These are phyloP conservation scores for Monoplex corrugatus DNA, from an alignment of 2,888 invertebrate species.

Conservation along the genomic window DNA sequence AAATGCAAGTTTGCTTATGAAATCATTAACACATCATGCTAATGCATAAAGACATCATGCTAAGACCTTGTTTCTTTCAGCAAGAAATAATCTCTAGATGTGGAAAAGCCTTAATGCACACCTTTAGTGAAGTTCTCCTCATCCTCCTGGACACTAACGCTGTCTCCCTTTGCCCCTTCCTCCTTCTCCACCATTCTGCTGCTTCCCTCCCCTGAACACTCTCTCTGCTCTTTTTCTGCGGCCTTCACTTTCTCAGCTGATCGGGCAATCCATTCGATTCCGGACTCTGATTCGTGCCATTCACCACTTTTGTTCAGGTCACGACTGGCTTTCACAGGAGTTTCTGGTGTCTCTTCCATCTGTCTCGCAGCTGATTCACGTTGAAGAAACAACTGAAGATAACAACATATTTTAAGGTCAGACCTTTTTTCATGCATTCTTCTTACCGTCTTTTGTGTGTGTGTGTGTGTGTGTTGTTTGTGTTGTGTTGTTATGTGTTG, in stretches of 20 bases:
- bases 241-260: conserved; percentile 65
- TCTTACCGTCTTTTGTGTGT: no score
- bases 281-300: conserved; percentile 78
- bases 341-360: conserved; percentile 70
- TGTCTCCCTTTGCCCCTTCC: conserved; percentile 49
- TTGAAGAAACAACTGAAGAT: conserved; percentile 71
- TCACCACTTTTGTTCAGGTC: conserved; percentile 76
- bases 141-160: conserved; percentile 83
- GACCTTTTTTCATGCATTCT: no score
- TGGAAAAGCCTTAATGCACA: no score
- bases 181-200: conserved; percentile 44
- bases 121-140: conserved; percentile 96
- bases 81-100: no score
- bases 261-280: conserved; percentile 79
- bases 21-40: no score
- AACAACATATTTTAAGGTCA: no score
- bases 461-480: no score
- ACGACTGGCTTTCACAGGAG: conserved; percentile 54
- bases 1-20: no score
- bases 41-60: no score
- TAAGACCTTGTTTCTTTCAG: no score
- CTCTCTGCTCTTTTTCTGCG: conserved; percentile 53
- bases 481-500: no score
- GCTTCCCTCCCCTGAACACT: conserved; percentile 38
- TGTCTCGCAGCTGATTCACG: conserved; percentile 72